These are phyloP conservation scores for Bos taurus DNA, from an alignment of 2,113 vertebrate species.

Conservation along the genomic window DNA sequence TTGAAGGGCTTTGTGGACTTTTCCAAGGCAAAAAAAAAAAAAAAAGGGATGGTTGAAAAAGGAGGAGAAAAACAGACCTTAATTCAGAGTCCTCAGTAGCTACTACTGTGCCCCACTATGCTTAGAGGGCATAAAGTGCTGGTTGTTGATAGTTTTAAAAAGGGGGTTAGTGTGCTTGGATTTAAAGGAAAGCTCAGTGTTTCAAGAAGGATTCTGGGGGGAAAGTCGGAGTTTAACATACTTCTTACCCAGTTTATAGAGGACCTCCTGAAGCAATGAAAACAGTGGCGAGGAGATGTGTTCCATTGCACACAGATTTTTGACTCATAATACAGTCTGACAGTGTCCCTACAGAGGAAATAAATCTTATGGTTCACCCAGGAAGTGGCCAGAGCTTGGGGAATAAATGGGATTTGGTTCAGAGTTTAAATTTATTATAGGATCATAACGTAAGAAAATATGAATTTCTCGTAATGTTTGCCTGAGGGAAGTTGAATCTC, in stretches of 20 bases:
- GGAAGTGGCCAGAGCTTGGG: not conserved
- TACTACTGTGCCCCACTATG: not conserved
- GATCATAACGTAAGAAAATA: not conserved
- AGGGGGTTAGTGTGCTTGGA: constrained; percentile 6
- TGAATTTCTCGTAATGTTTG: not conserved
- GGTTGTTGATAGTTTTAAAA: constrained; percentile 18
- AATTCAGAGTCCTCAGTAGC: not conserved
- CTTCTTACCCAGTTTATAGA: constrained; percentile 4
- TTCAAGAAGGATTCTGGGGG: not conserved
- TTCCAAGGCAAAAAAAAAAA: not conserved
- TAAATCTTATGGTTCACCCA: not conserved
- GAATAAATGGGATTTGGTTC: not conserved
- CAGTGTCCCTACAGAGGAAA: not conserved
- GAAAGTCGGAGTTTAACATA: not conserved
- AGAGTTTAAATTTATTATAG: not conserved
- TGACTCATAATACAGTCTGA: not conserved
- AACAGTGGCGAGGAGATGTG: not conserved
- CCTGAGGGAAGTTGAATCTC: not conserved
- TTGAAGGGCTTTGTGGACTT: not conserved
- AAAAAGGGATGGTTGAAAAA: not conserved
- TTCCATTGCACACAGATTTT: not conserved
- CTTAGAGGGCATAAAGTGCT: not conserved
- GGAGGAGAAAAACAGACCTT: constrained; percentile 9
- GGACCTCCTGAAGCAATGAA: not conserved
- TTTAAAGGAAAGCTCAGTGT: constrained; percentile 13